Evolutionary conservation across 2,113 vertebrate genomes (phyloP).

Genomic region (Tamias sibiricus): DNA sequence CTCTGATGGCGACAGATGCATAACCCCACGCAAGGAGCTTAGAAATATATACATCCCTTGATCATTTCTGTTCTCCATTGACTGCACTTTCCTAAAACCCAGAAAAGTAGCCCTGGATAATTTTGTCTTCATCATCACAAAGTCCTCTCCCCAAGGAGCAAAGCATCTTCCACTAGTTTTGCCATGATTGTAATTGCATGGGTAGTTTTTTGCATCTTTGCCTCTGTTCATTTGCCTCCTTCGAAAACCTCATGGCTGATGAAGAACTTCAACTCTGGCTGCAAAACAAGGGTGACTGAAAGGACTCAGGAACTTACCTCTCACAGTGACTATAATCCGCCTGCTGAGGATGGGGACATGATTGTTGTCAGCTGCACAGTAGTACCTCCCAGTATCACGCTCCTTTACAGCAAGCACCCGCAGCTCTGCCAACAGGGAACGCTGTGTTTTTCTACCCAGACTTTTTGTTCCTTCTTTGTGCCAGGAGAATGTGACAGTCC

Average conservation of each 20-base stretch:
- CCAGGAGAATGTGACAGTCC: conserved; percentile 69
- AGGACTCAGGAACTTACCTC: conserved; percentile 16
- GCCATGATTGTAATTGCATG: not conserved
- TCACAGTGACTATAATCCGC: not conserved
- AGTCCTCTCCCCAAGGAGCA: not conserved
- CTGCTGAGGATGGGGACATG: not conserved
- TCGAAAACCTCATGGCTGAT: not conserved
- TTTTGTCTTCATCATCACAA: not conserved
- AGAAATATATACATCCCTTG: not conserved
- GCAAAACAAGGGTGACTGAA: not conserved
- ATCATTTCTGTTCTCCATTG: not conserved
- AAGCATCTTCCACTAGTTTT: not conserved
- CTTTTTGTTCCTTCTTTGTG: conserved; percentile 12
- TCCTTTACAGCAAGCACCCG: not conserved
- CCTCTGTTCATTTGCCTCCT: not conserved
- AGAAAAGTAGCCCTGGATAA: not conserved
- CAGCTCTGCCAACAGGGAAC: conserved; percentile 8
- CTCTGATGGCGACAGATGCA: not conserved
- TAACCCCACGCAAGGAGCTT: not conserved
- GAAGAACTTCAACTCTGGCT: not conserved
- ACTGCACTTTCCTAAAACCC: not conserved
- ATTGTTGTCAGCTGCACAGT: conserved; percentile 46
- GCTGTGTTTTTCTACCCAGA: conserved; percentile 17
- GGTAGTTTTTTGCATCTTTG: not conserved
- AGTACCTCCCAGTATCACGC: conserved; percentile 46